Percentiles rank a stretch among this genome's conserved stretches.
phyloP scores from a whole-genome alignment of 2,888 invertebrate species.

The Cheilosia pagana region DNA sequence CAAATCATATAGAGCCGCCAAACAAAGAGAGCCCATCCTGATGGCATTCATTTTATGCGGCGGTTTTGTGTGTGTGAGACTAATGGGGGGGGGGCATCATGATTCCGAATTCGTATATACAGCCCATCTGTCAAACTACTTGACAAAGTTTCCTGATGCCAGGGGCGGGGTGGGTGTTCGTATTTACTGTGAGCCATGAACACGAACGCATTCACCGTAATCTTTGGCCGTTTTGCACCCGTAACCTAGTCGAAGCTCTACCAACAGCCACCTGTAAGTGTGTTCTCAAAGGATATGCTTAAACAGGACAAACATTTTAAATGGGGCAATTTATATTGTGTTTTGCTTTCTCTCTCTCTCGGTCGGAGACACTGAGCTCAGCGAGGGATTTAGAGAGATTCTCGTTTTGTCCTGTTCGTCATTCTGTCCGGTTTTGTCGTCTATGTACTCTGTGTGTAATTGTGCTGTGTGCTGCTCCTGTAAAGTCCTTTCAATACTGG shows the following conservation, averaged over 20 bases:
- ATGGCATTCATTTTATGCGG: slow-evolving; percentile 49
- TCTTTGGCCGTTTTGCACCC: slow-evolving; percentile 47
- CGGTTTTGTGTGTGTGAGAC: slow-evolving; percentile 15
- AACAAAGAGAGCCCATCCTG: slow-evolving; percentile 52
- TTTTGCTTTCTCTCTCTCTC: slow-evolving; percentile 21
- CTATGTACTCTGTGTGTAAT: slow-evolving; percentile 27
- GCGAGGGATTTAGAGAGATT: slow-evolving; percentile 63
- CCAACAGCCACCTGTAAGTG: slow-evolving; percentile 62
- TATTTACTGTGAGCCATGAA: slow-evolving; percentile 38
- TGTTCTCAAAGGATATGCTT: slow-evolving; percentile 66
- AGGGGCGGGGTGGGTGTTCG: slow-evolving; percentile 1
- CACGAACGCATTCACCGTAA: slow-evolving; percentile 55
- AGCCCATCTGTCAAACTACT: slow-evolving; percentile 42
- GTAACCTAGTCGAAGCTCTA: slow-evolving; percentile 40
- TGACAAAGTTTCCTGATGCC: slow-evolving; percentile 21
- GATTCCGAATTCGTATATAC: background rate
- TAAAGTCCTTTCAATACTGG: slow-evolving; percentile 49
- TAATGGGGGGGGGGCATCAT: background rate
- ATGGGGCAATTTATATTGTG: slow-evolving; percentile 68
- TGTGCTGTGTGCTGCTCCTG: slow-evolving; percentile 23
- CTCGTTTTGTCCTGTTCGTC: slow-evolving; percentile 53
- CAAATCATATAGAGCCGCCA: slow-evolving; percentile 56
- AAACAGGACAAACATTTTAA: slow-evolving; percentile 67
- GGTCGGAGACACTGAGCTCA: slow-evolving; percentile 58
- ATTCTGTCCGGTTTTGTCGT: slow-evolving; percentile 37